A percentile compares a stretch with the other conserved stretches of the same genome.
Evolutionary conservation across 2,888 invertebrate genomes (phyloP).

Genomic region (Leucoptera coffeella): DNA sequence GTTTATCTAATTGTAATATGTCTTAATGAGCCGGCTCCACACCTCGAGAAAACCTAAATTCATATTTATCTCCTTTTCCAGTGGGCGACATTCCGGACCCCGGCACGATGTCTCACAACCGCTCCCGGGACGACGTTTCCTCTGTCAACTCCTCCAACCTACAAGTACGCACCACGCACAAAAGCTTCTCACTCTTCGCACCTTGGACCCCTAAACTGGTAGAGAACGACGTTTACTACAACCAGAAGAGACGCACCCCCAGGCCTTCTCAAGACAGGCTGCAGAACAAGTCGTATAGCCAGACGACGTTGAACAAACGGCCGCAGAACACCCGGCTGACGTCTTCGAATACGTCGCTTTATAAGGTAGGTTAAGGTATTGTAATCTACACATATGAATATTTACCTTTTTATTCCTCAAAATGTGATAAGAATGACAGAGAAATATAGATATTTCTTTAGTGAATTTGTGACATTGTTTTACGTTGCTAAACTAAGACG

Average conservation of each 20-base stretch:
- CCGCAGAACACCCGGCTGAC: conserved; percentile 27
- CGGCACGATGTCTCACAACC: conserved; percentile 48
- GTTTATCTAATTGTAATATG: too few species aligned
- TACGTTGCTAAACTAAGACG: too few species aligned
- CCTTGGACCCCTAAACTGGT: conserved; percentile 80
- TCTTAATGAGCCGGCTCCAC: too few species aligned
- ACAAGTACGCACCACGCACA: conserved; percentile 67
- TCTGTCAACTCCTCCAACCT: conserved; percentile 57
- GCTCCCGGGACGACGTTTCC: conserved; percentile 72
- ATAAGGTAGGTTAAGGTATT: too few species aligned
- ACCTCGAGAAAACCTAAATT: too few species aligned
- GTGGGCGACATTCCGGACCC: conserved; percentile 83
- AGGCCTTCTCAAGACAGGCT: conserved; percentile 25
- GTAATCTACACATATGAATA: too few species aligned
- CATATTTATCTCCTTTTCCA: conserved; percentile 14
- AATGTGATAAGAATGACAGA: too few species aligned
- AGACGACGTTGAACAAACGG: conserved; percentile 27
- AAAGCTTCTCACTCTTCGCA: conserved; percentile 76
- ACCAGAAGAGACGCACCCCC: conserved; percentile 49
- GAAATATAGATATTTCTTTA: too few species aligned
- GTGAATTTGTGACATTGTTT: too few species aligned
- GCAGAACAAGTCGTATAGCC: conserved; percentile 40
- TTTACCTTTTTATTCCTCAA: too few species aligned
- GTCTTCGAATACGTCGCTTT: conserved; percentile 30
- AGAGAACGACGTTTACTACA: conserved; percentile 73